A percentile compares a stretch with the other conserved stretches of the same genome.
Evolutionary conservation across 2,888 invertebrate genomes (phyloP).

Genomic region (Pseudococcus viburni): DNA sequence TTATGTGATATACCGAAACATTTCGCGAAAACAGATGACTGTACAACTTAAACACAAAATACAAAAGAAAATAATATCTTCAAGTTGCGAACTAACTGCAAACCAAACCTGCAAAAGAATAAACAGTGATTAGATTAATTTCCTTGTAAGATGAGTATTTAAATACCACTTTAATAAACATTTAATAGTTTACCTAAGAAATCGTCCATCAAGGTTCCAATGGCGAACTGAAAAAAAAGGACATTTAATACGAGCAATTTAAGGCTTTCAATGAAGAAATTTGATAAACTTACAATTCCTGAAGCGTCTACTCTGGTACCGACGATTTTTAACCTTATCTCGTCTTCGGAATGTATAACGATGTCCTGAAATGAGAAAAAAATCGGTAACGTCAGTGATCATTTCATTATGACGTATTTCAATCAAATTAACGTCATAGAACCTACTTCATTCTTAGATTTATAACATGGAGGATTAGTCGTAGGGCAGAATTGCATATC

Average conservation of each 20-base stretch:
- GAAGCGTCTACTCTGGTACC: slow-evolving; percentile 98
- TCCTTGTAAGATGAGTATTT: neutral
- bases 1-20: too few relatives aligned
- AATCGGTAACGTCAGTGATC: neutral
- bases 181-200: slow-evolving; percentile 80
- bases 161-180: too few relatives aligned
- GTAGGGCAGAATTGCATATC: slow-evolving; percentile 99
- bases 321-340: slow-evolving; percentile 97
- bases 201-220: slow-evolving; percentile 99
- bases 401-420: neutral
- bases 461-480: slow-evolving; percentile 97
- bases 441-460: slow-evolving; percentile 91
- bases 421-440: slow-evolving; percentile 7
- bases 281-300: slow-evolving; percentile 88
- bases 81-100: slow-evolving; percentile 18
- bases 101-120: slow-evolving; percentile 42
- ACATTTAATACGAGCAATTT: neutral
- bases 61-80: neutral
- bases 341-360: slow-evolving; percentile 96
- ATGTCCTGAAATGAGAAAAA: slow-evolving; percentile 77
- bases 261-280: neutral
- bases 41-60: neutral
- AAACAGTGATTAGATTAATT: neutral
- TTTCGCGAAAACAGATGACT: too few relatives aligned
- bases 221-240: slow-evolving; percentile 87